Percentiles rank a stretch among this genome's conserved stretches.
phyloP scores from a whole-genome alignment of 2,113 vertebrate genomes.

The Austrofundulus limnaeus region DNA sequence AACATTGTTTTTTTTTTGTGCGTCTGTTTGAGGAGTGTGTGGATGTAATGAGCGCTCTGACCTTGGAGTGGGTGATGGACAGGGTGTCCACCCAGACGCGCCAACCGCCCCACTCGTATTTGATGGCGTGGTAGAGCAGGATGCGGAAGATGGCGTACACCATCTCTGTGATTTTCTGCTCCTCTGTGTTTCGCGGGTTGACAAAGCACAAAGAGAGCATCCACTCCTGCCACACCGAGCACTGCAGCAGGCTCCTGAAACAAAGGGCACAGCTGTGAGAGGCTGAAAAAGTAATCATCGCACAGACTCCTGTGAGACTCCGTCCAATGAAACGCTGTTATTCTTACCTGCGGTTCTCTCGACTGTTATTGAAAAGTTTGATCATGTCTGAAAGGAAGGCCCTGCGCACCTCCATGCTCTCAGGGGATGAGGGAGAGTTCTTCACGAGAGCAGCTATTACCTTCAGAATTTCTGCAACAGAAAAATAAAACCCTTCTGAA shows the following conservation, averaged over 20 bases:
- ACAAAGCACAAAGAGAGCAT: slow-evolving; percentile 98
- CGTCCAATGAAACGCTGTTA: not conserved
- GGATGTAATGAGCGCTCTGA: slow-evolving; percentile 72
- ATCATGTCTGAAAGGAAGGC: slow-evolving; percentile 98
- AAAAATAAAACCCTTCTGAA: slow-evolving; percentile 14
- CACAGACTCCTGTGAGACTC: not conserved
- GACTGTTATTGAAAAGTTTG: slow-evolving; percentile 98
- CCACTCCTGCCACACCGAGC: slow-evolving; percentile 99
- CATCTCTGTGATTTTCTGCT: slow-evolving; percentile 99
- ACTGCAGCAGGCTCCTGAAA: slow-evolving; percentile 94
- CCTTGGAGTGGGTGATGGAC: slow-evolving; percentile 98
- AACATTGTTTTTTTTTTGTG: not conserved
- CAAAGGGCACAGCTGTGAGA: slow-evolving; percentile 8
- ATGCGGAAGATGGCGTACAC: slow-evolving; percentile 97
- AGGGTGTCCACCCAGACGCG: slow-evolving; percentile 98
- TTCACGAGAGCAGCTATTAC: slow-evolving; percentile 91
- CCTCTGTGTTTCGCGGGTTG: slow-evolving; percentile 88
- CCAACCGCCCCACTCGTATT: slow-evolving; percentile 99
- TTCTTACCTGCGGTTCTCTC: slow-evolving; percentile 94
- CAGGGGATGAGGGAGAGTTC: slow-evolving; percentile 83
- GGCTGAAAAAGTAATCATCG: slow-evolving; percentile 2
- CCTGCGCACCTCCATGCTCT: slow-evolving; percentile 90
- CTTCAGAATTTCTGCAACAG: slow-evolving; percentile 89
- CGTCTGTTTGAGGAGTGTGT: not conserved
- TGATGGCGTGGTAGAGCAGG: slow-evolving; percentile 96